Percentiles rank a stretch among this genome's conserved stretches.
These are phyloP conservation scores for Streptopelia turtur DNA, from an alignment of 2,797 vertebrate genomes.

Conservation along the genomic window DNA sequence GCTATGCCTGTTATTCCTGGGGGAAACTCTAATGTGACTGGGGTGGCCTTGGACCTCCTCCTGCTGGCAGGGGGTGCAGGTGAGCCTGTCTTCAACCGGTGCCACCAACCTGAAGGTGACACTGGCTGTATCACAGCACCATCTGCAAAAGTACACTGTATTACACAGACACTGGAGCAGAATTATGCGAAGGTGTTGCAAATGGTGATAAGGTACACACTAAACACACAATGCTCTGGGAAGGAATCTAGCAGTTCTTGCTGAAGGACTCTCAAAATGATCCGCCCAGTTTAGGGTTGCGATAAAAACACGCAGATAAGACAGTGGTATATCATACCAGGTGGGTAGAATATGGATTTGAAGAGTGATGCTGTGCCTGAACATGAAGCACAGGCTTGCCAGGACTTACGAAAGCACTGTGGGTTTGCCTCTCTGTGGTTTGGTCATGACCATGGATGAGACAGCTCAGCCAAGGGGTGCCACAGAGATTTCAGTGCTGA, in stretches of 20 bases:
- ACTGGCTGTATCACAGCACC: not conserved
- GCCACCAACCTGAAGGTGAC: not conserved
- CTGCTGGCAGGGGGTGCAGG: not conserved
- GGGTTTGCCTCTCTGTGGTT: not conserved
- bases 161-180: not conserved
- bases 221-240: not conserved
- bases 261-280: not conserved
- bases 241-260: not conserved
- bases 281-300: not conserved
- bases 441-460: not conserved
- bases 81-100: not conserved
- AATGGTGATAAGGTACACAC: not conserved
- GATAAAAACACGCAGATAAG: not conserved
- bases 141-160: not conserved
- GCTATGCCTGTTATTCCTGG: not conserved
- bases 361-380: not conserved
- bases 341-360: not conserved
- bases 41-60: not conserved
- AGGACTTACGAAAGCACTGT: not conserved
- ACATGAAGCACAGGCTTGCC: not conserved
- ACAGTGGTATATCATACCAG: not conserved
- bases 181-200: not conserved
- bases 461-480: not conserved
- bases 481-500: slow-evolving; percentile 1
- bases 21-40: rapidly evolving